Conservation (phyloP, 2,797 vertebrate genomes). For the Pyrocephalus nanus region DNA sequence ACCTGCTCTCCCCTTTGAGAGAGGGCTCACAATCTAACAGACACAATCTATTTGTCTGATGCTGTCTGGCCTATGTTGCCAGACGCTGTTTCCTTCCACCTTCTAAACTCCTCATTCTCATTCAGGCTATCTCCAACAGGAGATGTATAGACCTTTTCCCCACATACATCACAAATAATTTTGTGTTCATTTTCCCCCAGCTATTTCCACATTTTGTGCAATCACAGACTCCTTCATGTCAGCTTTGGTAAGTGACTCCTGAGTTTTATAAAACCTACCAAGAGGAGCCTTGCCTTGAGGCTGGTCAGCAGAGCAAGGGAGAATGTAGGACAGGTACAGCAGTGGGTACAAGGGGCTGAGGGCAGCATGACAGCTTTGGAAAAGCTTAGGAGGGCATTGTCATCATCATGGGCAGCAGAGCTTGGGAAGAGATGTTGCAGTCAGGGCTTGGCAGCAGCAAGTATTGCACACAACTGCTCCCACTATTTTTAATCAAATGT, state of each 20-base stretch:
- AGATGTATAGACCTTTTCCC: background rate
- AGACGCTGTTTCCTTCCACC: too few relatives aligned
- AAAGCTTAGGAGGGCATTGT: background rate
- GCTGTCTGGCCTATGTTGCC: too few relatives aligned
- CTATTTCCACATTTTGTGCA: background rate
- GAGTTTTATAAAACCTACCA: background rate
- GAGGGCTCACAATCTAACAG: too few relatives aligned
- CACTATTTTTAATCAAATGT: background rate
- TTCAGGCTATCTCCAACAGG: too few relatives aligned
- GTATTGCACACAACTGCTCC: background rate
- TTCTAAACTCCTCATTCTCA: too few relatives aligned
- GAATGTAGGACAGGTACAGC: background rate
- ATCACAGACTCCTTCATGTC: background rate
- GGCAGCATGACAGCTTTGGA: background rate
- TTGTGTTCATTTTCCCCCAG: background rate
- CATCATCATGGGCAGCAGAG: background rate
- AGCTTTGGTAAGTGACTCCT: background rate
- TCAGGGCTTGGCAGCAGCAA: background rate
- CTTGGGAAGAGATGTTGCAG: background rate
- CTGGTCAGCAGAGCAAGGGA: background rate
- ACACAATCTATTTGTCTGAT: too few relatives aligned
- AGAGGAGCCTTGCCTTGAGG: accelerated
- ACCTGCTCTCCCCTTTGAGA: too few relatives aligned
- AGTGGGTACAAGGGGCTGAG: background rate
- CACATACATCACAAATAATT: background rate